Evolutionary conservation across 2,113 vertebrate genomes (phyloP), one percentile per base, ranked within the genome.

Genomic region (Emydura subglobosa): DNA sequence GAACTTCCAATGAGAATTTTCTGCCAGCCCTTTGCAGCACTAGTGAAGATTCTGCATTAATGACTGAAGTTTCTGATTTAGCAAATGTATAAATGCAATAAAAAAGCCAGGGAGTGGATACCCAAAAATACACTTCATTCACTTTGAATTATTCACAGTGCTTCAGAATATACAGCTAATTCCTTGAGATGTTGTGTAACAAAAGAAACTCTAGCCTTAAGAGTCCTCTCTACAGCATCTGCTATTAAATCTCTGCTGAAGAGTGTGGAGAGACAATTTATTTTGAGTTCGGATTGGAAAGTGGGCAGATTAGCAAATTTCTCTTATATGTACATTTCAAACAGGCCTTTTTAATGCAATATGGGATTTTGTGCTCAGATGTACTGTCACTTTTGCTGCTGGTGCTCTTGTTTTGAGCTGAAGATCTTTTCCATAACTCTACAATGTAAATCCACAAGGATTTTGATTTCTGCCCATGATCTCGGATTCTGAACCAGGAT

Each of bases 381-480:
- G 92, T 87, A 29, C 19, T 68, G 81, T 81, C 88, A 86, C 54
- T 86, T 91, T 96, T 86, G 24, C 89, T 94, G 81, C 93, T 91
- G 85, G 22, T 24, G 7, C 53, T 92, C 57, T 95, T 84, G 87
- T 94, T 92, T 85, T 39, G 47, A 97, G 85, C 89, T 89, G 91
- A 91, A 97, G 92, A 93, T 82, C 93, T 55, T 87, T 90, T 90
- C 78, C 50, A 1, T 82, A 83, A 96, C 47, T 47, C 29, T 61
- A 29, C 5, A 11, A 59, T 93, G 83, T 84, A 31, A 95, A 86
- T 86, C 16, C 7, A 90, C 54, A n/a, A 82, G 2, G 19, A 13
- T 8, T 81, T 82, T 54, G 61, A 74, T 76, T 94, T 96, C 92
- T 90, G 54, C 82, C 82, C 47, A 2, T 13, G 39, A 1, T 19